Evolutionary conservation across 2,113 vertebrate genomes (phyloP).

Genomic region (Eira barbara): DNA sequence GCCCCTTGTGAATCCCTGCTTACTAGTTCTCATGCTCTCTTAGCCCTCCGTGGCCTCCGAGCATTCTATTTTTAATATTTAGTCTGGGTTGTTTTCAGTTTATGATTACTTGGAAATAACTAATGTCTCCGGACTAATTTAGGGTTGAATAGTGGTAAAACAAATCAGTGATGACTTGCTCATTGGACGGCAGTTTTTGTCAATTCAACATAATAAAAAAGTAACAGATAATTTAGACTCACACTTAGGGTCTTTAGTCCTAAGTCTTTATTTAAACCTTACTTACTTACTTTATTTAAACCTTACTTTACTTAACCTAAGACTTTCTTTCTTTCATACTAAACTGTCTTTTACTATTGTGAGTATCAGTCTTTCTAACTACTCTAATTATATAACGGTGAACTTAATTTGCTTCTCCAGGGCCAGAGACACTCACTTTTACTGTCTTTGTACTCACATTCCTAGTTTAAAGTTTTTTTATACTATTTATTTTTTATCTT

Average conservation of each 20-base stretch:
- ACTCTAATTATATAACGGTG: neutral
- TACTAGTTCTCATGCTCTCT: fast-evolving
- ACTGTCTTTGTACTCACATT: neutral
- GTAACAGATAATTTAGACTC: neutral
- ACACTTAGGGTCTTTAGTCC: neutral
- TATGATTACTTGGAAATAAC: neutral
- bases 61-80: neutral
- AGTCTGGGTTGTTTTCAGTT: neutral
- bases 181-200: neutral
- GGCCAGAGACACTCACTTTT: neutral
- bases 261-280: no score
- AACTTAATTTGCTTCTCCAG: neutral
- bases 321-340: neutral
- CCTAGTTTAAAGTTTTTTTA: neutral
- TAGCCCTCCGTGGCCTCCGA: fast-evolving
- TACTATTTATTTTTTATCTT: neutral
- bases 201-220: neutral
- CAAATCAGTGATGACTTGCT: neutral
- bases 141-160: neutral
- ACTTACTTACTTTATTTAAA: no score
- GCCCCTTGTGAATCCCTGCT: no score
- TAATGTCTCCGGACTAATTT: neutral
- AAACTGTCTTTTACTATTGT: neutral
- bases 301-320: no score
- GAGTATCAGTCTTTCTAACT: neutral